Evolutionary conservation across 2,113 vertebrate genomes (phyloP).

Genomic region (Eublepharis macularius): DNA sequence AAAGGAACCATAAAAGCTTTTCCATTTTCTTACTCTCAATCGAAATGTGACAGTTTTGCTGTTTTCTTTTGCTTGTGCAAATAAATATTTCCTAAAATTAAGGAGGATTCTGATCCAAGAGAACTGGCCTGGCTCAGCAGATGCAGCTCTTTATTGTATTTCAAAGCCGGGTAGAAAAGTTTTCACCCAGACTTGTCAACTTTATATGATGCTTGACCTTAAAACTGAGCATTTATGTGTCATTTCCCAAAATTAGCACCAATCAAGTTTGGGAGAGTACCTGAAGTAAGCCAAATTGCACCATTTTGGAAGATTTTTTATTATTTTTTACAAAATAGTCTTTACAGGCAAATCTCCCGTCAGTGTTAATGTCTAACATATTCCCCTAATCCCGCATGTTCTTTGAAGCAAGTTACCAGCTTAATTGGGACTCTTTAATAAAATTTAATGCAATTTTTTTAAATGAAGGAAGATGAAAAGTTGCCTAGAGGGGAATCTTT

Average conservation of each 20-base stretch:
- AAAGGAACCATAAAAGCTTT: no score
- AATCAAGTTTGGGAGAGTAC: conserved; percentile 53
- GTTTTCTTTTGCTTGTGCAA: no score
- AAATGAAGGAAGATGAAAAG: conserved; percentile 71
- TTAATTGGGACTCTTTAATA: conserved; percentile 73
- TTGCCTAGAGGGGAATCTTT: conserved; percentile 67
- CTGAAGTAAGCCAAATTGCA: conserved; percentile 54
- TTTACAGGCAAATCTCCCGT: conserved; percentile 45
- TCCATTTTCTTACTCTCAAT: no score
- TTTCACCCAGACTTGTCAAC: conserved; percentile 52
- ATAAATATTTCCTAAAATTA: neutral
- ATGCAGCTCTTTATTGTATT: conserved; percentile 23
- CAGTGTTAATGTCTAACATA: conserved; percentile 52
- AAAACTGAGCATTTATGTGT: conserved; percentile 61
- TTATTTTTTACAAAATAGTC: conserved; percentile 33
- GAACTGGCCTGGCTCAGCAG: conserved; percentile 19
- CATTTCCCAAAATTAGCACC: conserved; percentile 68
- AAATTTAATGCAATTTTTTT: conserved; percentile 72
- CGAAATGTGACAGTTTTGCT: no score
- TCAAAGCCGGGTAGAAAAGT: conserved; percentile 52
- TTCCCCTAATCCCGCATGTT: conserved; percentile 64
- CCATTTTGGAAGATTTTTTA: conserved; percentile 49
- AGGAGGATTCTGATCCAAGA: neutral
- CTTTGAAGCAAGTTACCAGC: conserved; percentile 67
- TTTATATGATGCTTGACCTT: conserved; percentile 67